Percentiles rank a stretch among this genome's conserved stretches.
phyloP scores from a whole-genome alignment of 1,140 invertebrate genomes.

The Aphelenchoides fujianensis region DNA sequence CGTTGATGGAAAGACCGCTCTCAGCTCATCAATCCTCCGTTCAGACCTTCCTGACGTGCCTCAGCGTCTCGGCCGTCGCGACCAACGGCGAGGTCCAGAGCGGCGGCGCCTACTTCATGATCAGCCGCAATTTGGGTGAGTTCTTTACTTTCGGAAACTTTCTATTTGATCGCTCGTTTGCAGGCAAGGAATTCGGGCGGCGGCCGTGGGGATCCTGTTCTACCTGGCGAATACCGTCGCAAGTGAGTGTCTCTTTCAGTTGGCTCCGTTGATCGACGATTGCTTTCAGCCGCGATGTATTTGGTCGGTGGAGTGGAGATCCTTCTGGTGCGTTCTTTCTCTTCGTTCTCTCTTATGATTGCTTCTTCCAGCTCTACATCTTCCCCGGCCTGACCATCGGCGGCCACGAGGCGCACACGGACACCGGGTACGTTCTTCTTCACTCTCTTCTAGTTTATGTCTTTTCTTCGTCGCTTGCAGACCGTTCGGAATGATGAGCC shows the following conservation, averaged over 20 bases:
- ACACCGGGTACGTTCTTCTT: conserved; percentile 44
- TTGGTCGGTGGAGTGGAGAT: conserved; percentile 94
- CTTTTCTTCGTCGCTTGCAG: too few relatives aligned
- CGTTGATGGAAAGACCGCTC: too few relatives aligned
- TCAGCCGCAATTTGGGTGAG: conserved; percentile 78
- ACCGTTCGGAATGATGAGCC: conserved; percentile 60
- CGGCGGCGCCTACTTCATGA: conserved; percentile 99
- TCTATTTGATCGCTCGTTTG: conserved; percentile 64
- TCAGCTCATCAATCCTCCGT: conserved; percentile 37
- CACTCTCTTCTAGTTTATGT: conserved; percentile 22
- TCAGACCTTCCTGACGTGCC: conserved; percentile 93
- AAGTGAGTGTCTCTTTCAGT: too few relatives aligned
- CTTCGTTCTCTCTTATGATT: conserved; percentile 14
- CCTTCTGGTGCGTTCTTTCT: conserved; percentile 73
- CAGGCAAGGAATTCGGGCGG: conserved; percentile 97
- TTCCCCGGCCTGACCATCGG: conserved; percentile 65
- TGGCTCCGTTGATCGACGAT: too few relatives aligned
- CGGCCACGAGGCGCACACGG: conserved; percentile 62
- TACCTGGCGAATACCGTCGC: conserved; percentile 98
- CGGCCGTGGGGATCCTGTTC: conserved; percentile 94
- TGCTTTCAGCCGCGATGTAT: conserved; percentile 99
- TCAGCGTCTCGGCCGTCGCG: conserved; percentile 97
- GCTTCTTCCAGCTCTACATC: conserved; percentile 64
- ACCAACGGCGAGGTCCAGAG: conserved; percentile 88
- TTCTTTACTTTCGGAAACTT: too few relatives aligned